Conservation (phyloP, 2,797 vertebrate genomes). For the Channa striata region DNA sequence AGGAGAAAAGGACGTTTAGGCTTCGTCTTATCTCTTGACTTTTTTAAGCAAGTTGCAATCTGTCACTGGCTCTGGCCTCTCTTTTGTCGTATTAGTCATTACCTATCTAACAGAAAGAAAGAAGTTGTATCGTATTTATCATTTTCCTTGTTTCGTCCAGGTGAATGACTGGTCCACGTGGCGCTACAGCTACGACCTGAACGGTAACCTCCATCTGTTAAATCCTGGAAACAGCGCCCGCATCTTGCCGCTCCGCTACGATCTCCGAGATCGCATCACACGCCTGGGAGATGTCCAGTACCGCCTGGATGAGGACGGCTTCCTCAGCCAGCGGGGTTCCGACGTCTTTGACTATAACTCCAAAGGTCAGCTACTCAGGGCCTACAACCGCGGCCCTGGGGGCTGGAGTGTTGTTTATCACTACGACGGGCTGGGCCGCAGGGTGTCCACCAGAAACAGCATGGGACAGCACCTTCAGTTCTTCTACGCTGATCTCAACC, state of each 20-base stretch:
- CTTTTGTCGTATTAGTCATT: not conserved
- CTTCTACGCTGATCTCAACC: slow-evolving; percentile 98
- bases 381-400: slow-evolving; percentile 92
- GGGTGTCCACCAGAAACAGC: slow-evolving; percentile 96
- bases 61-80: not conserved
- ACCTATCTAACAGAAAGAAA: not conserved
- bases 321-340: slow-evolving; percentile 92
- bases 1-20: slow-evolving; percentile 4
- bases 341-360: slow-evolving; percentile 99
- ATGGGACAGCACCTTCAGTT: slow-evolving; percentile 98
- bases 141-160: slow-evolving; percentile 41
- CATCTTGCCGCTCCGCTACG: slow-evolving; percentile 94
- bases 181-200: slow-evolving; percentile 99
- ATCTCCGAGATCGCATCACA: slow-evolving; percentile 96
- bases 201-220: slow-evolving; percentile 96
- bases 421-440: slow-evolving; percentile 94
- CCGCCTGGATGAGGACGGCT: slow-evolving; percentile 96
- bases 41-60: not conserved
- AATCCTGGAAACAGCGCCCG: slow-evolving; percentile 96
- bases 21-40: not conserved
- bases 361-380: slow-evolving; percentile 94
- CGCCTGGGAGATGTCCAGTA: slow-evolving; percentile 97
- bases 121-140: not conserved
- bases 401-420: slow-evolving; percentile 98
- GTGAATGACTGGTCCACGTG: slow-evolving; percentile 97